Evolutionary conservation across 2,888 invertebrate species (phyloP).

Genomic region (Amphipyra tragopoginis): DNA sequence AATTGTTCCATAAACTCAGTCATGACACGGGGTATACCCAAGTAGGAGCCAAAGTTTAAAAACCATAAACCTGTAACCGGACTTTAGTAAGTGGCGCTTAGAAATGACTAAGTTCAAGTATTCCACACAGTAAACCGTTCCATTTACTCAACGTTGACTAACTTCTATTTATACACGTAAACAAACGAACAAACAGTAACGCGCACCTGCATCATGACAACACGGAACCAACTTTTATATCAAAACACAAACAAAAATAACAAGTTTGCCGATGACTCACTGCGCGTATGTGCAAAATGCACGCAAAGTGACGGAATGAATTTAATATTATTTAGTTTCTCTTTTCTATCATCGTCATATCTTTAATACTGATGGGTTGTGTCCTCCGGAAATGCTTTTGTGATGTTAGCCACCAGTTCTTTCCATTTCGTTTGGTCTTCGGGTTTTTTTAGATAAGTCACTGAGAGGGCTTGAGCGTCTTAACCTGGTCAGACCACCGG

Average conservation of each 20-base stretch:
- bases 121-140: background rate
- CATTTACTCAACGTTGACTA: slow-evolving; percentile 33
- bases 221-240: slow-evolving; percentile 41
- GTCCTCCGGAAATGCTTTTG: too few species aligned
- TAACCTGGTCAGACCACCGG: too few species aligned
- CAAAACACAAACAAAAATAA: slow-evolving; percentile 37
- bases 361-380: too few species aligned
- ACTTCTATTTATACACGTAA: slow-evolving; percentile 33
- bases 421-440: too few species aligned
- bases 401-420: too few species aligned
- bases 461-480: too few species aligned
- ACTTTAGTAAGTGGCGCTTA: background rate
- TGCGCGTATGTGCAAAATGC: slow-evolving; percentile 14
- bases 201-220: slow-evolving; percentile 26
- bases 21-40: too few species aligned
- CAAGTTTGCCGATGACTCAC: slow-evolving; percentile 36
- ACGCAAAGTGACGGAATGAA: slow-evolving; percentile 13
- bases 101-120: slow-evolving; percentile 17
- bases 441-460: too few species aligned
- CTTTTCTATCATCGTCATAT: too few species aligned
- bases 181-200: slow-evolving; percentile 21
- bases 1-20: too few species aligned
- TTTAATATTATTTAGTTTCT: slow-evolving; percentile 5
- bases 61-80: too few species aligned
- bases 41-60: too few species aligned